A percentile compares a stretch with the other conserved stretches of the same genome.
These are phyloP conservation scores for Diorhabda carinulata DNA, from an alignment of 1,140 invertebrate genomes.

Conservation along the genomic window DNA sequence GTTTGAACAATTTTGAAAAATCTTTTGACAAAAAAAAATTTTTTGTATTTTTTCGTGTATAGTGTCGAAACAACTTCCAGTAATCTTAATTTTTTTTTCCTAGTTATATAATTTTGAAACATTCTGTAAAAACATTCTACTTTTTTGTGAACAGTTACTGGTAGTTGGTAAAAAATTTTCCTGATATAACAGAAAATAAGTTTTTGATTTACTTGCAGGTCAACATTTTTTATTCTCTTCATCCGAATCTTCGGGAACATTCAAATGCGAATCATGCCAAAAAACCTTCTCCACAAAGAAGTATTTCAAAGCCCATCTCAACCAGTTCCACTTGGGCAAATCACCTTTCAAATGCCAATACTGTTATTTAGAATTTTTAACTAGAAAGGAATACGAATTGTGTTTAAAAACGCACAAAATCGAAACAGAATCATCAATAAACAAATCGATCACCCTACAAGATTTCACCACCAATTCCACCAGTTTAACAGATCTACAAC, in stretches of 20 bases:
- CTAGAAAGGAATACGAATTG: slow-evolving; percentile 32
- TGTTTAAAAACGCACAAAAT: slow-evolving; percentile 34
- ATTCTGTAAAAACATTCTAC: no score
- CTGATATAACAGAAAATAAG: no score
- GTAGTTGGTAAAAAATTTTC: no score
- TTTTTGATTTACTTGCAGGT: slow-evolving; percentile 28
- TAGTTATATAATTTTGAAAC: no score
- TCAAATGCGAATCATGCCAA: slow-evolving; percentile 37
- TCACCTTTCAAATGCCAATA: slow-evolving; percentile 39
- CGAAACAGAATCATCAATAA: slow-evolving; percentile 20
- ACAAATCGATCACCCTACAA: slow-evolving; percentile 36
- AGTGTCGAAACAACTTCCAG: no score
- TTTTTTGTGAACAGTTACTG: no score
- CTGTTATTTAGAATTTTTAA: slow-evolving; percentile 33
- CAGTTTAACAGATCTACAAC: not conserved
- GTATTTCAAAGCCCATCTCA: slow-evolving; percentile 36
- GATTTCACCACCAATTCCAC: slow-evolving; percentile 29
- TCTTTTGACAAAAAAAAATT: no score
- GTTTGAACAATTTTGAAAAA: no score
- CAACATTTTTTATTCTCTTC: slow-evolving; percentile 37
- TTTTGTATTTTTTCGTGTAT: no score
- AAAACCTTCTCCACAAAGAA: slow-evolving; percentile 31
- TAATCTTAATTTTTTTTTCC: no score
- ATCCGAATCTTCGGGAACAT: slow-evolving; percentile 21
- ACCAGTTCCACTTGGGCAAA: slow-evolving; percentile 39